These are phyloP conservation scores for Falco naumanni DNA, from an alignment of 2,797 vertebrate genomes.

Conservation along the genomic window DNA sequence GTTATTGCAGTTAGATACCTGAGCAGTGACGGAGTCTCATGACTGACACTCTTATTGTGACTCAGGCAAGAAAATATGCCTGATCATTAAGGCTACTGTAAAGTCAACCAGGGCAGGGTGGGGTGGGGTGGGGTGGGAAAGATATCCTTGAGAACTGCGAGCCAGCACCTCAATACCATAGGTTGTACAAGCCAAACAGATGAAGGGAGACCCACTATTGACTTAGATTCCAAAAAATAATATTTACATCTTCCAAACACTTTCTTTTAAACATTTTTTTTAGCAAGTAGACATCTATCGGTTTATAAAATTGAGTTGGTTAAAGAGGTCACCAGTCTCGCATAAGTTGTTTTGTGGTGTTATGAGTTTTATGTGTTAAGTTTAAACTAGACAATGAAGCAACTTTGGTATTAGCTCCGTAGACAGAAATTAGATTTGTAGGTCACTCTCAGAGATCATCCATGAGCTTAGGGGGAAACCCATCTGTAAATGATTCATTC, in stretches of 20 bases:
- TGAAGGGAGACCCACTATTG: background rate
- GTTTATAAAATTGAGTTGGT: background rate
- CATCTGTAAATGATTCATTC: background rate
- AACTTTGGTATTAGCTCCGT: background rate
- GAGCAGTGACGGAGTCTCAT: background rate
- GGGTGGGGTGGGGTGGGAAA: too few species aligned
- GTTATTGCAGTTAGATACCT: background rate
- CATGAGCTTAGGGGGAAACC: background rate
- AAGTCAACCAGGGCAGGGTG: background rate
- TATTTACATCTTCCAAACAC: background rate
- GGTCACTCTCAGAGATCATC: background rate
- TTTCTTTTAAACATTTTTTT: background rate
- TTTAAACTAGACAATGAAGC: background rate
- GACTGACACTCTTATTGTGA: background rate
- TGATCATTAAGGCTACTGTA: background rate
- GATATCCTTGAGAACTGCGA: background rate
- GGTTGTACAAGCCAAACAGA: background rate
- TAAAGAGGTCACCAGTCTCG: background rate
- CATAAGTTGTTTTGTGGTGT: background rate
- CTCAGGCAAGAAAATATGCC: too few species aligned
- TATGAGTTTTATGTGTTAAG: background rate
- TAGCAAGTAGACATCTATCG: background rate
- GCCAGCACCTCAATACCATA: background rate
- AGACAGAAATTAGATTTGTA: background rate
- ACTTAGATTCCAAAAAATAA: background rate